Base-by-base conservation (phyloP, 1,140 invertebrate species). In the Chironomus tepperi region DNA sequence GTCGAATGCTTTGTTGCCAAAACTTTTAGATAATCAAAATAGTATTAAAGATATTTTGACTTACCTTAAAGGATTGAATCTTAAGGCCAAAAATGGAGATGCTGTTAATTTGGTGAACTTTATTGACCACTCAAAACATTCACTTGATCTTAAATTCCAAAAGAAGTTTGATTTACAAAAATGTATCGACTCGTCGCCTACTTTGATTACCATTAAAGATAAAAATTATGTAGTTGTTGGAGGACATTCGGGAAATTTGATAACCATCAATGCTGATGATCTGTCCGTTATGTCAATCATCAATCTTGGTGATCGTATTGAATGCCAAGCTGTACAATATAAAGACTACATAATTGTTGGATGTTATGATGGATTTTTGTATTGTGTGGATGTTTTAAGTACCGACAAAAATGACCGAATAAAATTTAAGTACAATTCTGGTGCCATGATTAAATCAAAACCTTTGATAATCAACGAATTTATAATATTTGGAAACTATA, bases 171-270 rank as follows among this genome's bases (percentile, higher is more conserved):
- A 87, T 78, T 80, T 87, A 43, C 79, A 79, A 67, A 87, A 88
- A 78, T 88, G 87, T 79, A 79, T 88, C 0, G 87, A 88, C 81
- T 83, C 85, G 24, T 82, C 84, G n/a, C 85, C 85, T 18, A 82
- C 73, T 73, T 78, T 73, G 42, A 79, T 47, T 10, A 76, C 15
- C 75, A 75, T 79, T 64, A 76, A 76, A 75, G 77, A 81, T 75
- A 79, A 79, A 73, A 75, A 74, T 3, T 78, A 67, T 70, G 19
- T 81, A 8, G 77, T 75, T 15, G 79, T 81, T n/a, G 80, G 79
- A 0, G 77, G 80, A 7, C 80, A 81, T 75, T 81, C 82, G 6
- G 77, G 79, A n/a, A 74, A 79, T 75, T 15, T 75, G 2, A 34
- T 74, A 9, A 67, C 24, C 7, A 10, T 73, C 19, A n/a, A 64